Conservation (phyloP, 37 sponge, comb jelly and placozoan genomes). For the Sycon ciliatum region DNA sequence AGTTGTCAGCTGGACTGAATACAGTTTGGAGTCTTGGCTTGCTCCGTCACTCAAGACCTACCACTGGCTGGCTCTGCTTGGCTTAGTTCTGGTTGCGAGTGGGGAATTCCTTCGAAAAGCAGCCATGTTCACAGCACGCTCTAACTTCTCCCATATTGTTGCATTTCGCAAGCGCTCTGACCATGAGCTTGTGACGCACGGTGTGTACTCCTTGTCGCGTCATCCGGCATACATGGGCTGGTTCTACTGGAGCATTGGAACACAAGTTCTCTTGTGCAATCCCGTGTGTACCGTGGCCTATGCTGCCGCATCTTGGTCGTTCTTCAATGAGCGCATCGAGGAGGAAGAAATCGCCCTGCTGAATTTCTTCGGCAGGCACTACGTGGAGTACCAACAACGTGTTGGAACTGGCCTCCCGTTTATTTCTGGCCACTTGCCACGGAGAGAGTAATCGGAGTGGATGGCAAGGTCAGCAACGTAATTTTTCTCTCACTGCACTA, state of each 20-base stretch:
- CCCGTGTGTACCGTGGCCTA: slow-evolving; percentile 74
- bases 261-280: slow-evolving; percentile 81
- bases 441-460: too few species aligned
- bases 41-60: slow-evolving; percentile 47
- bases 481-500: too few species aligned
- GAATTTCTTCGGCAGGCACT: slow-evolving; percentile 74
- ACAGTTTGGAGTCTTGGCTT: slow-evolving; percentile 53
- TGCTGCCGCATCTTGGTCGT: slow-evolving; percentile 59
- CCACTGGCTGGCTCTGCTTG: slow-evolving; percentile 22
- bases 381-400: slow-evolving; percentile 61
- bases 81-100: slow-evolving; percentile 39
- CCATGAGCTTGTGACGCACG: slow-evolving; percentile 69
- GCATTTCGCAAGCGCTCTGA: slow-evolving; percentile 36
- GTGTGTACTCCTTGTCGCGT: slow-evolving; percentile 68
- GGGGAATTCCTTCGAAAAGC: slow-evolving; percentile 77
- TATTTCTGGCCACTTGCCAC: slow-evolving; percentile 43
- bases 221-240: slow-evolving; percentile 95
- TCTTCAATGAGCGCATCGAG: slow-evolving; percentile 80
- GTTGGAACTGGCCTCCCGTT: slow-evolving; percentile 84
- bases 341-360: slow-evolving; percentile 70
- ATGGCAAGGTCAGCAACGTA: too few species aligned
- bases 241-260: slow-evolving; percentile 95
- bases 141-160: slow-evolving; percentile 82
- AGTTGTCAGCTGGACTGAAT: slow-evolving; percentile 68
- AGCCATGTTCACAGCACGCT: slow-evolving; percentile 76